Evolutionary conservation across 2,113 vertebrate genomes (phyloP).

Genomic region (Beaufortia kweichowensis): DNA sequence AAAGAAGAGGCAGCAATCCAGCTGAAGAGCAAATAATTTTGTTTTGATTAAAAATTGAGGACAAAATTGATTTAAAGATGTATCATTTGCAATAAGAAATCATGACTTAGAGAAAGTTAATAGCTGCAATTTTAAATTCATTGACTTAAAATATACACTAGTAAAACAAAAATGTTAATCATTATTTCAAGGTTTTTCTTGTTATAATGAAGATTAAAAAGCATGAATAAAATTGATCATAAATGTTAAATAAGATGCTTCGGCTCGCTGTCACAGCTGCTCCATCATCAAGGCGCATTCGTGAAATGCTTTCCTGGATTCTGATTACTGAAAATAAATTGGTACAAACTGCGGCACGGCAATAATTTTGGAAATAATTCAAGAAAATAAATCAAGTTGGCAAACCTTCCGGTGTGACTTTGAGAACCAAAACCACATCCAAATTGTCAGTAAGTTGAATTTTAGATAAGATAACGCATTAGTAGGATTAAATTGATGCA

Average conservation of each 20-base stretch:
- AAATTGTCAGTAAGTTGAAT: constrained; percentile 10
- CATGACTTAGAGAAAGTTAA: too few species aligned
- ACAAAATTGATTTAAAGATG: too few species aligned
- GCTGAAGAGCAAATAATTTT: too few species aligned
- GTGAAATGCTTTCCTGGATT: not conserved
- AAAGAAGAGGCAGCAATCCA: too few species aligned
- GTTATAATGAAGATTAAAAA: not conserved
- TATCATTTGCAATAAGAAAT: too few species aligned
- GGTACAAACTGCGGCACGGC: not conserved
- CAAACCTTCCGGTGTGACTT: constrained; percentile 3
- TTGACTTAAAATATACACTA: too few species aligned
- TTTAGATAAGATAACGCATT: constrained; percentile 19
- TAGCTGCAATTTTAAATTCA: too few species aligned
- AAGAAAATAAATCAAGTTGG: constrained; percentile 23
- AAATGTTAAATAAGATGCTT: constrained; percentile 16
- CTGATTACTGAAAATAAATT: not conserved
- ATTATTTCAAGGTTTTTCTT: not conserved
- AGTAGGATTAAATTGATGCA: not conserved
- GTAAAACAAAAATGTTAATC: not conserved
- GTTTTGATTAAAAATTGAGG: too few species aligned
- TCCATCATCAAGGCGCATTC: not conserved
- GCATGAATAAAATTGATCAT: not conserved
- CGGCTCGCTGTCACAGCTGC: not conserved
- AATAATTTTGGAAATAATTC: not conserved
- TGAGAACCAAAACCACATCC: not conserved